A percentile compares a stretch with the other conserved stretches of the same genome.
phyloP scores from a whole-genome alignment of 2,113 vertebrate species.

The Mola mola region DNA sequence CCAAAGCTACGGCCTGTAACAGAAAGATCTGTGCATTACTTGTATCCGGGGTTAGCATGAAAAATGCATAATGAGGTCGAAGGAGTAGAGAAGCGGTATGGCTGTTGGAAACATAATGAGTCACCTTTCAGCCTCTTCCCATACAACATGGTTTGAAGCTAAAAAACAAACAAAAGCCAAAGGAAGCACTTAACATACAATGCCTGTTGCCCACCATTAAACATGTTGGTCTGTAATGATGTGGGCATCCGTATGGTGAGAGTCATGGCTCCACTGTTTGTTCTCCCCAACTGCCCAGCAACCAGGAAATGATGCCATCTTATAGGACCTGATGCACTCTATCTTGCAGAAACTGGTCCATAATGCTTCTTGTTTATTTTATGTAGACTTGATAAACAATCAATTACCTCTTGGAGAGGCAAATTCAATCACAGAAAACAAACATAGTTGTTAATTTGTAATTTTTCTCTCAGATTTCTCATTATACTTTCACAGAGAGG shows the following conservation, averaged over 20 bases:
- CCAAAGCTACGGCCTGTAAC: background rate
- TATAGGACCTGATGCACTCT: slow-evolving; percentile 47
- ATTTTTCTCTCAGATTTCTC: too few species aligned
- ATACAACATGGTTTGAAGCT: background rate
- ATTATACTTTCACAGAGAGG: too few species aligned
- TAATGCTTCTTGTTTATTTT: slow-evolving; percentile 29
- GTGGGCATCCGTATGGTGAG: slow-evolving; percentile 36
- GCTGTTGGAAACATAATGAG: slow-evolving; percentile 7
- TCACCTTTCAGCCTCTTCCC: slow-evolving; percentile 26
- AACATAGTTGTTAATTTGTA: background rate
- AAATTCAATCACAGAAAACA: background rate
- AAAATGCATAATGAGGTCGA: slow-evolving; percentile 17
- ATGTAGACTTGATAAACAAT: slow-evolving; percentile 34
- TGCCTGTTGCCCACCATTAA: slow-evolving; percentile 29
- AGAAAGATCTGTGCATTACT: slow-evolving; percentile 3
- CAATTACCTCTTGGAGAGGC: slow-evolving; percentile 13
- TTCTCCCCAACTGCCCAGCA: slow-evolving; percentile 53
- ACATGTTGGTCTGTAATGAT: slow-evolving; percentile 31
- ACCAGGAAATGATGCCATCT: slow-evolving; percentile 58
- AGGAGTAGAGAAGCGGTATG: background rate
- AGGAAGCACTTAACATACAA: slow-evolving; percentile 21
- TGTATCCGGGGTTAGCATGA: slow-evolving; percentile 36
- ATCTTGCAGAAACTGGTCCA: slow-evolving; percentile 26
- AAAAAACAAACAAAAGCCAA: slow-evolving; percentile 12
- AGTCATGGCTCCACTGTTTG: slow-evolving; percentile 45